Conservation (phyloP, 2,797 vertebrate species). For the Trachurus trachurus region DNA sequence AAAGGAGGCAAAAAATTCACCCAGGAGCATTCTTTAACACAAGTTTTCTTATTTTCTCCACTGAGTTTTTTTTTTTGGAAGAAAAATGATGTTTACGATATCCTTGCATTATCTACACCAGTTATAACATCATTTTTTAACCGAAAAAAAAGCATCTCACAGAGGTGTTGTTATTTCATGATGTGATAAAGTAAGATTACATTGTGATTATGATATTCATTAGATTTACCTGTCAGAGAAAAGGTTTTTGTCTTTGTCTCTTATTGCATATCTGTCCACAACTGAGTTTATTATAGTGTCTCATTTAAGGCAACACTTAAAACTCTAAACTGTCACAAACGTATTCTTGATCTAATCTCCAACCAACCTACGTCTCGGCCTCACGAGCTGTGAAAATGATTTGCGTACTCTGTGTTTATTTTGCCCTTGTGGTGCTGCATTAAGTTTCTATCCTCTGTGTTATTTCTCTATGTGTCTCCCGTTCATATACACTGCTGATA, state of each 20-base stretch:
- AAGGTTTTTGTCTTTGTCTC: slow-evolving; percentile 19
- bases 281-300: slow-evolving; percentile 19
- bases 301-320: neutral
- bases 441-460: slow-evolving; percentile 11
- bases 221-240: neutral
- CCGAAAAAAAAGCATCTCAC: neutral
- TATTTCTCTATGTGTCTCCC: slow-evolving; percentile 25
- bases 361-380: slow-evolving; percentile 9
- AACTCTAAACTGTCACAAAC: slow-evolving; percentile 33
- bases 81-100: slow-evolving; percentile 14
- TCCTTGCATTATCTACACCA: neutral
- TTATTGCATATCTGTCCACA: slow-evolving; percentile 13
- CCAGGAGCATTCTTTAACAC: slow-evolving; percentile 26
- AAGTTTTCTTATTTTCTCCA: slow-evolving; percentile 19
- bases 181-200: slow-evolving; percentile 22
- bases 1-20: slow-evolving; percentile 18
- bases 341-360: slow-evolving; percentile 40
- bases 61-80: neutral
- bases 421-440: slow-evolving; percentile 10
- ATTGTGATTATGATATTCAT: slow-evolving; percentile 21
- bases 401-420: slow-evolving; percentile 49
- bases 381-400: slow-evolving; percentile 32
- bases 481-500: slow-evolving; percentile 37
- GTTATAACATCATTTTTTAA: slow-evolving; percentile 33
- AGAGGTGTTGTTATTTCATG: slow-evolving; percentile 15